Percentiles rank a stretch among this genome's conserved stretches.
Conservation (phyloP, 2,113 vertebrate species). For the Corydoras maculifer region DNA sequence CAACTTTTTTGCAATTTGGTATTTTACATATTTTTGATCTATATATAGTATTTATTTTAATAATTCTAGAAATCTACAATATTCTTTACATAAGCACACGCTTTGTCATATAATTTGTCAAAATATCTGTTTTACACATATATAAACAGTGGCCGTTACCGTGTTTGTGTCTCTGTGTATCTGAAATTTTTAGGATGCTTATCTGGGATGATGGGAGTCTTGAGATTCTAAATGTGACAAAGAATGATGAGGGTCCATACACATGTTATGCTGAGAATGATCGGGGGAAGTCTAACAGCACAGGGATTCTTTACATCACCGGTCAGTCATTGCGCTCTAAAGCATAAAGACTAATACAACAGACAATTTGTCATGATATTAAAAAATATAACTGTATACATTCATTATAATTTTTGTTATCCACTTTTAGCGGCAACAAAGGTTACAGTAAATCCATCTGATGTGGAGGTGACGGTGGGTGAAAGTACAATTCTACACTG, state of each 20-base stretch:
- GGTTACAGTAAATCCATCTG: slow-evolving; percentile 77
- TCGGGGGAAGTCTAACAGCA: slow-evolving; percentile 85
- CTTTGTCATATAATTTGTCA: no score
- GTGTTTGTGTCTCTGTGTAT: not conserved
- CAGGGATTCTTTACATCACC: slow-evolving; percentile 83
- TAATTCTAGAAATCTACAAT: no score
- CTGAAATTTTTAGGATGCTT: slow-evolving; percentile 64
- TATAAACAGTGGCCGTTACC: no score
- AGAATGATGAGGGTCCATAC: slow-evolving; percentile 80
- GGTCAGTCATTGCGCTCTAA: slow-evolving; percentile 56
- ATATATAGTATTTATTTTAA: no score
- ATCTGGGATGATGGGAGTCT: slow-evolving; percentile 89
- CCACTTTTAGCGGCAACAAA: slow-evolving; percentile 76
- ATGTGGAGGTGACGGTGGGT: slow-evolving; percentile 78
- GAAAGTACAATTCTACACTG: slow-evolving; percentile 83
- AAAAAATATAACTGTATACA: not conserved
- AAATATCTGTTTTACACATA: no score
- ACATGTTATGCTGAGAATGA: slow-evolving; percentile 94
- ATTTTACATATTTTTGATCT: no score
- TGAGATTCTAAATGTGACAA: slow-evolving; percentile 86
- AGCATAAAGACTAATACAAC: not conserved
- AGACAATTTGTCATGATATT: not conserved
- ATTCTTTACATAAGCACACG: no score
- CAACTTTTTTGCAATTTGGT: no score
- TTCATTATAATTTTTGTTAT: not conserved